Evolutionary conservation across 2,797 vertebrate species (phyloP).

Genomic region (Argya squamiceps): DNA sequence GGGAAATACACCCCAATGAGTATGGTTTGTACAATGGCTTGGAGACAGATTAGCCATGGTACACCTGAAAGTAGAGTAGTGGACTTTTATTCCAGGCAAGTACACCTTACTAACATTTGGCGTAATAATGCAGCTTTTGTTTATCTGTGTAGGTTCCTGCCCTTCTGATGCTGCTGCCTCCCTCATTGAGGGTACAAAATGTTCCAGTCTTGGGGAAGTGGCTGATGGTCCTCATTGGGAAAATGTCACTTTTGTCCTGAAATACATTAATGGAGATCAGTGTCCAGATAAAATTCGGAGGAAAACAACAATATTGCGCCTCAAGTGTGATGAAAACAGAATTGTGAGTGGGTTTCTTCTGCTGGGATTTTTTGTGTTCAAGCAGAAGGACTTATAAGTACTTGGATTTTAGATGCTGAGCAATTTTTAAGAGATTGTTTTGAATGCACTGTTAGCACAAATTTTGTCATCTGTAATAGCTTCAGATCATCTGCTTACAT

Average conservation of each 20-base stretch:
- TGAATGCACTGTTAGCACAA: not conserved
- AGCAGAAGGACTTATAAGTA: not conserved
- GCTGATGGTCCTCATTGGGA: slow-evolving; percentile 77
- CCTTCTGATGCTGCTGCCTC: slow-evolving; percentile 85
- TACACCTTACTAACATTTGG: not conserved
- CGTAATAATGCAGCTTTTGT: not conserved
- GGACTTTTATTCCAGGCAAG: not conserved
- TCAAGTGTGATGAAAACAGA: slow-evolving; percentile 85
- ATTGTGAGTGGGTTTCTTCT: slow-evolving; percentile 77
- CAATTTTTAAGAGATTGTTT: not conserved
- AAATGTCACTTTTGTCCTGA: slow-evolving; percentile 75
- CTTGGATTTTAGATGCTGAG: not conserved
- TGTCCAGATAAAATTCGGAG: slow-evolving; percentile 82
- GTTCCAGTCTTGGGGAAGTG: slow-evolving; percentile 85
- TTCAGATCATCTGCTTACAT: not conserved
- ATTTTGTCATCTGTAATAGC: not conserved
- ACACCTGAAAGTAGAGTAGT: not conserved
- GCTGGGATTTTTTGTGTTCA: not conserved
- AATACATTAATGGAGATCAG: slow-evolving; percentile 81
- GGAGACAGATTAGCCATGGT: not conserved
- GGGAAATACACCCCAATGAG: rapidly evolving
- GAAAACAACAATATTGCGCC: slow-evolving; percentile 84
- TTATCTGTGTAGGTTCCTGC: slow-evolving; percentile 76
- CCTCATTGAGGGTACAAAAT: slow-evolving; percentile 75
- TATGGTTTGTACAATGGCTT: not conserved